These are phyloP conservation scores for Hippocampus abdominalis DNA, from an alignment of 2,113 vertebrate genomes.

Conservation along the genomic window DNA sequence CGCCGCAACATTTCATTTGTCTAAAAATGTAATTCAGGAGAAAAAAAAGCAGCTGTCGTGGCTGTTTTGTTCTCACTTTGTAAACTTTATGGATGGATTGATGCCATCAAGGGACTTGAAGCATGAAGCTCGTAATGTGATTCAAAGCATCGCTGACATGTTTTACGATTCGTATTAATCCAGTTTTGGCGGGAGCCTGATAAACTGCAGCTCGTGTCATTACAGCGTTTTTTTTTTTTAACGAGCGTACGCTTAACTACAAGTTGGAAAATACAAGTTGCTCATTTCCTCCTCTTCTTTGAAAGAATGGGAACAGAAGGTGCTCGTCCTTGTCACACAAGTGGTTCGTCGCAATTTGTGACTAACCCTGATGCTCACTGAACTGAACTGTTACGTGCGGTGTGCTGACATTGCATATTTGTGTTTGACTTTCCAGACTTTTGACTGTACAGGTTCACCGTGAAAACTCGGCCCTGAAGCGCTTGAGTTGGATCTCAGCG, in stretches of 20 bases:
- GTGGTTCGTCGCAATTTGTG: neutral
- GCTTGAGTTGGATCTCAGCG: too few species aligned
- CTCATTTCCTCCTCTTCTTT: neutral
- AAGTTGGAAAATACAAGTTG: neutral
- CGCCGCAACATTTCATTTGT: neutral
- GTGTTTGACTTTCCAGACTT: too few species aligned
- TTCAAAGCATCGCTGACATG: neutral
- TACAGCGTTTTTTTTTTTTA: neutral
- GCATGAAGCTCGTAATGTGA: neutral
- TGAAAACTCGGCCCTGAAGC: too few species aligned
- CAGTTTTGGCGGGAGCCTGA: neutral
- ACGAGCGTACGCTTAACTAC: neutral
- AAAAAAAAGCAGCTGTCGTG: neutral
- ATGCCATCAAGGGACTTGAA: conserved; percentile 3
- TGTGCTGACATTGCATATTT: too few species aligned
- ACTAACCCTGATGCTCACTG: too few species aligned
- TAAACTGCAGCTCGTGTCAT: neutral
- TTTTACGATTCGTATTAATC: conserved; percentile 8
- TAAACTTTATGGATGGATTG: neutral
- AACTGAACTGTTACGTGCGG: too few species aligned
- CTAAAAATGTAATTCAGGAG: neutral
- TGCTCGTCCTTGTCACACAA: neutral
- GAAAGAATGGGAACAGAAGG: neutral
- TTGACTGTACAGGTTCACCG: too few species aligned
- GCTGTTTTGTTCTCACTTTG: neutral